Evolutionary conservation across 2,113 vertebrate genomes (phyloP), one percentile per base, ranked within the genome.

Genomic region (Perca schrenkii): DNA sequence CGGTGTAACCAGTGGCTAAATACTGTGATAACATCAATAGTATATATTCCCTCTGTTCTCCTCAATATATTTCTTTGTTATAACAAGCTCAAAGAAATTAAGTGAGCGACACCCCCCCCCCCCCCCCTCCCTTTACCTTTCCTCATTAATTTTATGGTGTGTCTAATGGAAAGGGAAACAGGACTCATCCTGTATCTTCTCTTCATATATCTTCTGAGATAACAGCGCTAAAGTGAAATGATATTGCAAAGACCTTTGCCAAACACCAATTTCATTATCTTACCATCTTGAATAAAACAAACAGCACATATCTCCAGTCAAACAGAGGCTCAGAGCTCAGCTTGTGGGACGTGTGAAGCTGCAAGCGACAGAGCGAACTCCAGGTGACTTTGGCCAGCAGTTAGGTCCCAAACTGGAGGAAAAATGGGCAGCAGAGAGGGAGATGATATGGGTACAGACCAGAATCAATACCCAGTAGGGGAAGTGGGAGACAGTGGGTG

Each of bases 401-500:
- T 66, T 74, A 58, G 60, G 60, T 61, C 62, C 22, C 12, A 62
- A 74, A 63, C 65, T 13, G 10, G 47, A 78, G 40, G 31, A 81
- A 60, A 52, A n/a, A 36, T 15, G 17, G 43, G 34, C 43, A 43
- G 49, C 31, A 12, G 49, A 36, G n/a, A 14, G n/a, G 10, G n/a
- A 52, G 13, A 56, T 66, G 58, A 94, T 91, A 92, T 96, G 95
- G 97, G 80, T 46, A n/a, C 92, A 85, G 92, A 90, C 94, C 92
- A 73, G 89, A 91, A 96, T 97, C 96, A 90, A 96, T 96, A 95
- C 74, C 62, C 76, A 82, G 88, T 89, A 77, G 90, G 93, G 87
- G 91, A 92, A 34, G 56, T 50, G 28, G 58, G 3, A 46, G n/a
- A 46, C n/a, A 28, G 50, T 57, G 28, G 62, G 40, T 57, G 34